These are phyloP conservation scores for Calyptommatus sinebrachiatus DNA, from an alignment of 2,113 vertebrate species.

Conservation along the genomic window DNA sequence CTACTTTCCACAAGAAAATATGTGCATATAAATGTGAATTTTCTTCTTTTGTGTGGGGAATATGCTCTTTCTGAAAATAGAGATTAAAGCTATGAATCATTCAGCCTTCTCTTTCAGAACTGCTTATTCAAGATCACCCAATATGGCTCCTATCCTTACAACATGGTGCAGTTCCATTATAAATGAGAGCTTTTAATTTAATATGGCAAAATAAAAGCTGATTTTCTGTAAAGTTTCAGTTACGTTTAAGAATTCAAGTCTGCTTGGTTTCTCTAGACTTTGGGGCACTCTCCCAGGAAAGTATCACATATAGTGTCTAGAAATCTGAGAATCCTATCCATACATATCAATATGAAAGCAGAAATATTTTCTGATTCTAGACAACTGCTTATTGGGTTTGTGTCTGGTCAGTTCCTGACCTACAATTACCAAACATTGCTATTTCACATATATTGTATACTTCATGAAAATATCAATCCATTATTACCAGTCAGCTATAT, in stretches of 20 bases:
- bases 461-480: neutral
- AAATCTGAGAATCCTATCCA: neutral
- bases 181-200: neutral
- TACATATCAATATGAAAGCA: neutral
- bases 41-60: neutral
- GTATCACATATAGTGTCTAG: neutral
- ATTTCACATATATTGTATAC: neutral
- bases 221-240: neutral
- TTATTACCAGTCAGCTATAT: neutral
- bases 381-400: neutral
- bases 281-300: neutral
- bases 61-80: neutral
- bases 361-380: neutral
- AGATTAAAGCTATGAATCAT: neutral
- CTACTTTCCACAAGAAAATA: neutral
- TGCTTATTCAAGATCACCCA: slow-evolving; percentile 4
- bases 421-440: no score
- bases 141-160: neutral
- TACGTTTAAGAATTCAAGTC: neutral
- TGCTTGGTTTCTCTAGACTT: neutral
- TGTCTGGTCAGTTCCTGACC: neutral
- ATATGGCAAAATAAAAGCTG: neutral
- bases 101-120: neutral
- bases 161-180: neutral
- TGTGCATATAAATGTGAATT: neutral